phyloP scores from a whole-genome alignment of 2,888 invertebrate species.

The Eumerus sabulonum region DNA sequence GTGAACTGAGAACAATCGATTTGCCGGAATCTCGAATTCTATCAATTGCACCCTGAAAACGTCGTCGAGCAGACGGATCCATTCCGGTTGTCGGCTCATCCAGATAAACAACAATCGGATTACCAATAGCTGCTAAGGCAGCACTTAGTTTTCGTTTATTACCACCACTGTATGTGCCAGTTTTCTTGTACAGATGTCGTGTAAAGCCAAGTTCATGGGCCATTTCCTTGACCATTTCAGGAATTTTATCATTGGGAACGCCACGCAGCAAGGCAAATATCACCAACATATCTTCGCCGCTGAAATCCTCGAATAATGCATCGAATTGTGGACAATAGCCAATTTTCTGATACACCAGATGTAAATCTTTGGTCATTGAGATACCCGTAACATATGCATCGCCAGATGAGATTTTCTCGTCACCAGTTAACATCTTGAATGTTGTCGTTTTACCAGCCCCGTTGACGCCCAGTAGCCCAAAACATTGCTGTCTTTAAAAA shows the following conservation, averaged over 20 bases:
- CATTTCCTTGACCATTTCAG: constrained; percentile 72
- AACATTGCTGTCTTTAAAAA: constrained; percentile 73
- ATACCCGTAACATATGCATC: constrained; percentile 84
- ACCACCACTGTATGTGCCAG: constrained; percentile 84
- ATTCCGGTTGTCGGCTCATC: constrained; percentile 84
- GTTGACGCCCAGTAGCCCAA: constrained; percentile 90
- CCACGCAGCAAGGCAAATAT: constrained; percentile 84
- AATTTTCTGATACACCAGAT: constrained; percentile 82
- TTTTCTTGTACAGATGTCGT: constrained; percentile 83
- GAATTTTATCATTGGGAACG: constrained; percentile 78
- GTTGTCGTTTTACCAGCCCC: constrained; percentile 94
- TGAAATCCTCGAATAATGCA: constrained; percentile 85
- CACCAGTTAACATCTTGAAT: constrained; percentile 94
- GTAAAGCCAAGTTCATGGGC: constrained; percentile 82
- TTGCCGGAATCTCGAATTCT: constrained; percentile 85
- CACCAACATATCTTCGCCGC: constrained; percentile 85
- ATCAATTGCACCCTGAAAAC: constrained; percentile 88
- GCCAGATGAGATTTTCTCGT: constrained; percentile 85
- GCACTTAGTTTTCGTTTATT: constrained; percentile 87
- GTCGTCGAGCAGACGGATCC: constrained; percentile 81
- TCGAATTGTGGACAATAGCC: constrained; percentile 90
- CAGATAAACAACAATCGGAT: constrained; percentile 84
- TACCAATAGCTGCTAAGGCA: constrained; percentile 85
- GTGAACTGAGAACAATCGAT: constrained; percentile 90
- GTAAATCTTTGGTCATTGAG: constrained; percentile 80